phyloP scores from a whole-genome alignment of 2,888 invertebrate genomes.

The Yponomeuta malinellus region DNA sequence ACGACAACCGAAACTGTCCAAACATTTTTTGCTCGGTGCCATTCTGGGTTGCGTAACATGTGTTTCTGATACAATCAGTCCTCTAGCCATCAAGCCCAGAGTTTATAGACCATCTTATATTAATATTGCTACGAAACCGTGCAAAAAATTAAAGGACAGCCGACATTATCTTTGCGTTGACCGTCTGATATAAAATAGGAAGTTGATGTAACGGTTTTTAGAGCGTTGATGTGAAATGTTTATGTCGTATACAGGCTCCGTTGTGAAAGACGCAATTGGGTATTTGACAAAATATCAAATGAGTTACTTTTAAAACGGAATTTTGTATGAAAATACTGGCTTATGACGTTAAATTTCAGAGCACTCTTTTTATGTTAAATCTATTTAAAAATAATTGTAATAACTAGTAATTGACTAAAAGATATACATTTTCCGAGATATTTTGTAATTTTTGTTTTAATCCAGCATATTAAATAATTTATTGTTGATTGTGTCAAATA shows the following conservation, averaged over 20 bases:
- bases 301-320: too few relatives aligned
- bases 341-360: too few relatives aligned
- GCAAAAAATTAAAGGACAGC: constrained; percentile 26
- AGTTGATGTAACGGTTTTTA: background rate
- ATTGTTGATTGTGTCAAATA: too few relatives aligned
- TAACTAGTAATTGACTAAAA: too few relatives aligned
- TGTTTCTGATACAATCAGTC: constrained; percentile 59
- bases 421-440: too few relatives aligned
- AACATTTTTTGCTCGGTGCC: constrained; percentile 11
- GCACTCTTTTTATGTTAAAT: too few relatives aligned
- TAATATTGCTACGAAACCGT: constrained; percentile 27
- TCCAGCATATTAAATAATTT: too few relatives aligned
- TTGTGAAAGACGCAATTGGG: too few relatives aligned
- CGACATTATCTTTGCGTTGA: background rate
- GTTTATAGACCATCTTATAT: constrained; percentile 42
- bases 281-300: too few relatives aligned
- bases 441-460: too few relatives aligned
- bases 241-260: background rate
- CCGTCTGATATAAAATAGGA: background rate
- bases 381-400: too few relatives aligned
- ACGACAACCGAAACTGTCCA: constrained; percentile 11
- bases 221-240: background rate
- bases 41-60: constrained; percentile 60
- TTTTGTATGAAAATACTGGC: too few relatives aligned
- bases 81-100: constrained; percentile 48